Evolutionary conservation across 1,140 invertebrate genomes (phyloP), one percentile per base, ranked within the genome.

Genomic region (Cotesia vestalis): DNA sequence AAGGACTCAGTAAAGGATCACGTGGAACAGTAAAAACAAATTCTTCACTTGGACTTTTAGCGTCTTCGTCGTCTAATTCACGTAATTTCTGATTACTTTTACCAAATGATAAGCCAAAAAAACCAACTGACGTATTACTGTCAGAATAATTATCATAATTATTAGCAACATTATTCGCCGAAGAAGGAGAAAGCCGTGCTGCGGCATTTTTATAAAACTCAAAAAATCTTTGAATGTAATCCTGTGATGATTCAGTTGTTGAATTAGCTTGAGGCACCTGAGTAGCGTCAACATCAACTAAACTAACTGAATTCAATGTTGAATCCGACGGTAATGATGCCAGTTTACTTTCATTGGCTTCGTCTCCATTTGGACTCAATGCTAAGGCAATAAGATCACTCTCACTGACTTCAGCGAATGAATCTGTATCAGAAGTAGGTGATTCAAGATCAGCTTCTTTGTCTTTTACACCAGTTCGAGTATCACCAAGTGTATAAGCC

Each of bases 1-100:
- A 94, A 0, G 97, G 97, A 40, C 96, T 98, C 72, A 98, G 86
- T 69, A 93, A 91, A 3, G 94, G 94, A 85, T 97, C 93, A 53
- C 90, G 90, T 1, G 94, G 93, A 60, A 97, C 91, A 0, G 88
- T 87, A 81, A 95, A 94, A 73, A 89, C 89, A 82, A 95, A 93
- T 81, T 94, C 92, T 61, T 94, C 91, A 3, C 89, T 87, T 11
- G 90, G 90, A 76, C 79, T 88, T 61, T 75, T 82, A 4, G 69
- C 71, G 17, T 73, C 72, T 2, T 84, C 80, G 12, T 76, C 74
- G 73, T 88, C 80, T 5, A 88, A 67, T 68, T 83, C 78, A 4
- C 75, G 73, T 5, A 69, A 40, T 36, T 76, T 67, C 63, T 69
- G 77, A 40, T 69, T 76, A 9, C 72, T 78, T 51, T 75, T 75